phyloP scores from a whole-genome alignment of 2,888 invertebrate species.

The Marronus borbonicus region DNA sequence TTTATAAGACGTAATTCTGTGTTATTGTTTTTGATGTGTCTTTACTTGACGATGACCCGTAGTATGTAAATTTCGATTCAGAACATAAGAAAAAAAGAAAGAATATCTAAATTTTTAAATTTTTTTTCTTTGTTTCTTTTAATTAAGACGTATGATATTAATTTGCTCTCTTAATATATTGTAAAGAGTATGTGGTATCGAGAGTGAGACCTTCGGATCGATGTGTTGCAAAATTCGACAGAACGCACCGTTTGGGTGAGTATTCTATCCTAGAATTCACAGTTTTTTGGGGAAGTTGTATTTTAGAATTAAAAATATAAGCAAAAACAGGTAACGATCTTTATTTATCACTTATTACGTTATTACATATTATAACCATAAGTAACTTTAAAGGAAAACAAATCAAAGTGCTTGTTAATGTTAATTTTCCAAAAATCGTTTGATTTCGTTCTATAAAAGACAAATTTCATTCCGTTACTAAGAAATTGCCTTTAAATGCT shows the following conservation, averaged over 20 bases:
- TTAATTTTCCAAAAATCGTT: too few species aligned
- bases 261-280: conserved; percentile 47
- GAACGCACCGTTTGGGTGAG: conserved; percentile 54
- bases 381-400: too few species aligned
- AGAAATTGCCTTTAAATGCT: too few species aligned
- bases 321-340: conserved; percentile 39
- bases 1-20: neutral
- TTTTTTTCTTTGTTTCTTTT: conserved; percentile 44
- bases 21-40: too few species aligned
- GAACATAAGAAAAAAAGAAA: conserved; percentile 12
- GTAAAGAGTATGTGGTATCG: conserved; percentile 69
- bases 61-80: neutral
- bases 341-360: neutral
- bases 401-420: too few species aligned
- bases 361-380: too few species aligned
- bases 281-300: conserved; percentile 44
- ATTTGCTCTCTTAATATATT: conserved; percentile 72
- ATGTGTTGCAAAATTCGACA: conserved; percentile 55
- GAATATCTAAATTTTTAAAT: conserved; percentile 17
- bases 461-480: too few species aligned
- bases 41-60: too few species aligned
- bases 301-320: conserved; percentile 25
- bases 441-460: too few species aligned
- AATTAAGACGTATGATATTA: conserved; percentile 68
- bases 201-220: conserved; percentile 59